Base-by-base conservation (phyloP, 30 jellyfish, hydroid and myxozoan genomes). In the Turritopsis rubra region DNA sequence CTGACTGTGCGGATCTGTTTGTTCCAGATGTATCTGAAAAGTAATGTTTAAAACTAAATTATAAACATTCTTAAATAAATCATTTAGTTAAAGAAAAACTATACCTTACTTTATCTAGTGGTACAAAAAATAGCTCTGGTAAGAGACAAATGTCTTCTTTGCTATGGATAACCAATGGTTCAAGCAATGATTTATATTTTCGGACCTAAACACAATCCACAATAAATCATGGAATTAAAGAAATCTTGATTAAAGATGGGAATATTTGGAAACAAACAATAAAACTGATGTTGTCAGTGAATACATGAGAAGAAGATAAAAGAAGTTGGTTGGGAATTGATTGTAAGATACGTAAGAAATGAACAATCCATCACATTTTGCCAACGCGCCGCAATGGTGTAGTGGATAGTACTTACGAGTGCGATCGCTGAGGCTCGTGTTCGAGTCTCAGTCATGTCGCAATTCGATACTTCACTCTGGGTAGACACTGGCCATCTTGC, bases 51-150 rank as follows among this genome's bases (percentile, higher is more conserved):
- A 27, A 60, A 76, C 20, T 17, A 76, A 27, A 76, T 0, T 76
- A 21, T 27, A 76, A 76, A 22, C 80, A 27, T 80, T 20, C 86
- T 24, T 19, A 72, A 23, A 60, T 0, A 60, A 60, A 18, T 60
- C 73, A 60, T 60, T 23, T 21, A 23, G 21, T 21, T 18, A 60
- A 21, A 60, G 21, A 21, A 21, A 60, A 18, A 60, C 21, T 0
- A 23, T 23, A 18, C 19, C 77, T 52, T 71, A 54, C 88, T 83
- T 73, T 90, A 27, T 90, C 97, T 21, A 52, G 66, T 0, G 96
- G 97, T 21, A 90, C 97, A 72, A 79, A 84, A 78, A 70, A 90
- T 29, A 95, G 86, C 77, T 95, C 98, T 16, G 99, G 99, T 1
- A 95, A 92, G 66, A 91, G 75, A 53, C 66, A 79, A 24, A 91